Conservation (phyloP, 1,140 invertebrate genomes). For the honey bee (Apis mellifera) region DNA sequence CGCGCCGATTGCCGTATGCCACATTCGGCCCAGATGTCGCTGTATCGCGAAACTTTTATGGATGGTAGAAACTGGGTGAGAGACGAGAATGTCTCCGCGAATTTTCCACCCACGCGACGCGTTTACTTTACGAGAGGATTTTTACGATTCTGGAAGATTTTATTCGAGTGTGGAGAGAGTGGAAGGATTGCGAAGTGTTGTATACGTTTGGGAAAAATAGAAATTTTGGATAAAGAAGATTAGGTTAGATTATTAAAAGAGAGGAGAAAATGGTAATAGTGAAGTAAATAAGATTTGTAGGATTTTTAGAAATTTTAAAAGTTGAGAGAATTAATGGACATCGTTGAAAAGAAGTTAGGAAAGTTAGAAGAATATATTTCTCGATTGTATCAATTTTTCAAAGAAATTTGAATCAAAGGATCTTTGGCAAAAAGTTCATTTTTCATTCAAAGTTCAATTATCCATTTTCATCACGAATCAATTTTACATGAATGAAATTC, state of each 20-base stretch:
- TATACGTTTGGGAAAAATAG: too few relatives aligned
- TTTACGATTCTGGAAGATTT: not conserved
- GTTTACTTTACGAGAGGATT: too few relatives aligned
- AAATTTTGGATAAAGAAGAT: too few relatives aligned
- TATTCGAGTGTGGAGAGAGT: not conserved
- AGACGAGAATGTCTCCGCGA: slow-evolving; percentile 24
- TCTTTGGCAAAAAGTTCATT: not conserved
- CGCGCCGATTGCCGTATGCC: slow-evolving; percentile 3
- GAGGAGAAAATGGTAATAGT: too few relatives aligned
- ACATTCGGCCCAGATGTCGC: not conserved
- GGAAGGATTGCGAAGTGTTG: too few relatives aligned
- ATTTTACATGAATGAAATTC: not conserved
- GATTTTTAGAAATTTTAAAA: too few relatives aligned
- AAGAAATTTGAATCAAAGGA: not conserved
- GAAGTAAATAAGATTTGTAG: too few relatives aligned
- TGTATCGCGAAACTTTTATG: not conserved
- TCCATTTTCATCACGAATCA: not conserved
- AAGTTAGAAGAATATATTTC: too few relatives aligned
- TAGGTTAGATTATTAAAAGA: too few relatives aligned
- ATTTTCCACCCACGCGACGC: not conserved
- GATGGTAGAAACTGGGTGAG: not conserved
- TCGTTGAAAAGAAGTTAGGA: too few relatives aligned
- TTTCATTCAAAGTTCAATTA: not conserved
- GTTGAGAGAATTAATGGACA: too few relatives aligned
- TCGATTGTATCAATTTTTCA: too few relatives aligned